Percentiles rank a stretch among this genome's conserved stretches.
Evolutionary conservation across 2,888 invertebrate genomes (phyloP).

Genomic region (Luffia ferchaultella): DNA sequence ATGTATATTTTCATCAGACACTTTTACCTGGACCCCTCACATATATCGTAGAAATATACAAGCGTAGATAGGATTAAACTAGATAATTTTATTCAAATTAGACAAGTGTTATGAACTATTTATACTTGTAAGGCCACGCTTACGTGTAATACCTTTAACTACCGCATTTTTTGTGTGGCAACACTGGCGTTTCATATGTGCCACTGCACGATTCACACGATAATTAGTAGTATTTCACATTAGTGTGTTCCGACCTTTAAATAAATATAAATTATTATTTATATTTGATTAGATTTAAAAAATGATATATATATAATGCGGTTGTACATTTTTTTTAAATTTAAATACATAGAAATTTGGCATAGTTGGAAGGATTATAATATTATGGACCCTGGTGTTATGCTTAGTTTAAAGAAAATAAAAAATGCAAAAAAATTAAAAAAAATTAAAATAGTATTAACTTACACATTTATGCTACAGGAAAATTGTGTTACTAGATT

Average conservation of each 20-base stretch:
- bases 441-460: too few species aligned
- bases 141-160: not conserved
- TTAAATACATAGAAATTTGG: not conserved
- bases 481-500: not conserved
- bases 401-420: not conserved
- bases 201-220: not conserved
- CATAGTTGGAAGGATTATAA: not conserved
- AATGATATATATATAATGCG: not conserved
- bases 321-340: not conserved
- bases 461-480: too few species aligned
- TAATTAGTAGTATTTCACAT: not conserved
- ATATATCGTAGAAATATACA: not conserved
- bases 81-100: not conserved
- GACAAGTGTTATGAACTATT: not conserved
- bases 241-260: not conserved
- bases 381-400: not conserved
- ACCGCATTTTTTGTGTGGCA: not conserved
- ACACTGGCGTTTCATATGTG: too few species aligned
- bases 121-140: not conserved
- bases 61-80: not conserved
- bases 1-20: too few species aligned
- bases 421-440: not conserved
- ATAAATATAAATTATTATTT: not conserved
- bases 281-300: not conserved
- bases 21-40: too few species aligned